These are phyloP conservation scores for Allacma fusca DNA, from an alignment of 2,888 invertebrate species.

Conservation along the genomic window DNA sequence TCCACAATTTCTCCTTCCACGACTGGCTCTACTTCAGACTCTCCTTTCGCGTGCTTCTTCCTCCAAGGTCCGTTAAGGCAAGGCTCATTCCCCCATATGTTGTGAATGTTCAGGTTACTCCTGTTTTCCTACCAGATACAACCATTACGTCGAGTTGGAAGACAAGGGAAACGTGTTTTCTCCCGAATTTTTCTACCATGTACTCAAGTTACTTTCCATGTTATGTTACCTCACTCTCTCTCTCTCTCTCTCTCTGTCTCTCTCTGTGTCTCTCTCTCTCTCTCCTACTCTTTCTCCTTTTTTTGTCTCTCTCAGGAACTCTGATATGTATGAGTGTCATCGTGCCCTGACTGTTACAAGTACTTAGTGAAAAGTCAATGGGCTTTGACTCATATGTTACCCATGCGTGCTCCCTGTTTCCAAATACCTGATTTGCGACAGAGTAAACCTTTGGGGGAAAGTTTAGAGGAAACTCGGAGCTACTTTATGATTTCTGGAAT, in stretches of 20 bases:
- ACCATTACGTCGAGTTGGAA: background rate
- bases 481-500: background rate
- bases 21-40: too few relatives aligned
- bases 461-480: background rate
- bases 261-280: conserved; percentile 3
- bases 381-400: conserved; percentile 12
- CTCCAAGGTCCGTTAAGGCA: too few relatives aligned
- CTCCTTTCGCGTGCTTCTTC: too few relatives aligned
- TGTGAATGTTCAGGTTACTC: too few relatives aligned
- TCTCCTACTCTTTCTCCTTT: background rate
- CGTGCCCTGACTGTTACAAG: background rate
- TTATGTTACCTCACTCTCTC: background rate
- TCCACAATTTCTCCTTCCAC: too few relatives aligned
- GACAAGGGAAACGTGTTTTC: too few relatives aligned
- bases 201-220: background rate
- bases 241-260: background rate
- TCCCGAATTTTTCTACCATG: background rate
- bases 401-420: background rate
- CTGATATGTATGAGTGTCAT: background rate
- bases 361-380: background rate
- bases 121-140: background rate
- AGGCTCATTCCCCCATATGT: too few relatives aligned
- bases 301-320: background rate
- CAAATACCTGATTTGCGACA: conserved; percentile 12
- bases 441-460: background rate